Evolutionary conservation across 2,797 vertebrate genomes (phyloP).

Genomic region (Spinibarbus caldwelli): DNA sequence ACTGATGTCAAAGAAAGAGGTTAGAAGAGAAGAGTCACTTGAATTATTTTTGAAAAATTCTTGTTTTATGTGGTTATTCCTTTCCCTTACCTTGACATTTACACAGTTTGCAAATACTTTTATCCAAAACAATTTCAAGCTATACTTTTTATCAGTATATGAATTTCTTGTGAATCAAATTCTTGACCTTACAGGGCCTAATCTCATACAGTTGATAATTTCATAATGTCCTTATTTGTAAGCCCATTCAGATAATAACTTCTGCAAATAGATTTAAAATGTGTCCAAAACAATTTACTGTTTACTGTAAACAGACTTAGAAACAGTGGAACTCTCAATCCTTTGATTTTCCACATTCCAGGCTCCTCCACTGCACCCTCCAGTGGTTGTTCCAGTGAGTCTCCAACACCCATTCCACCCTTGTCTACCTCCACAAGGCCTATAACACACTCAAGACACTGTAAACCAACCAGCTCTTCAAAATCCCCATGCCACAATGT

Average conservation of each 20-base stretch:
- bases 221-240: background rate
- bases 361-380: constrained; percentile 56
- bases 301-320: background rate
- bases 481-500: constrained; percentile 71
- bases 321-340: background rate
- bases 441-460: constrained; percentile 37
- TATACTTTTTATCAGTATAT: background rate
- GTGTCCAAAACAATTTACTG: background rate
- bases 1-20: constrained; percentile 10
- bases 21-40: constrained; percentile 14
- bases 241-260: background rate
- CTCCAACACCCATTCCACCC: constrained; percentile 61
- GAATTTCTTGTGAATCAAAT: background rate
- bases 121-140: background rate
- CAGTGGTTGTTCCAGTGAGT: constrained; percentile 57
- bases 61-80: background rate
- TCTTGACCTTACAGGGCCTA: background rate
- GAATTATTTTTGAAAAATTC: background rate
- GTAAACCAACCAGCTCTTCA: constrained; percentile 25
- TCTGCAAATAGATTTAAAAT: background rate
- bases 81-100: background rate
- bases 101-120: background rate
- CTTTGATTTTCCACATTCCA: constrained; percentile 38
- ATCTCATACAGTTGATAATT: background rate
- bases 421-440: constrained; percentile 58